These are phyloP conservation scores for Hypena proboscidalis DNA, from an alignment of 2,888 invertebrate genomes.

Conservation along the genomic window DNA sequence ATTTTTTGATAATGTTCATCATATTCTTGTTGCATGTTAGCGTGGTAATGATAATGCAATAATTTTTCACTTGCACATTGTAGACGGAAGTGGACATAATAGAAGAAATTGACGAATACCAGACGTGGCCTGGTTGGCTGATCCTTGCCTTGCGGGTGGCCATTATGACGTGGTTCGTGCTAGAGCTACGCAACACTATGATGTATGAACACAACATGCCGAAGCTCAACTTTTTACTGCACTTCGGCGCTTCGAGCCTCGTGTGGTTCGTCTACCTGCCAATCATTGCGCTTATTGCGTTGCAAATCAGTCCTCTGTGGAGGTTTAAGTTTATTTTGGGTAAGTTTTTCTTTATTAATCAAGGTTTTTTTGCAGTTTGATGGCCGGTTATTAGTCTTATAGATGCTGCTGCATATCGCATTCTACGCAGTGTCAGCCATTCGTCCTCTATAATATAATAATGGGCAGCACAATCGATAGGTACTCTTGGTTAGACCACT, in stretches of 20 bases:
- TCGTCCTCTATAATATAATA: too few relatives aligned
- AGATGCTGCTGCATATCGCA: too few relatives aligned
- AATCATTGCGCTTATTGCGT: conserved; percentile 95
- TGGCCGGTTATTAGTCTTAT: too few relatives aligned
- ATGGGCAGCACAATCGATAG: too few relatives aligned
- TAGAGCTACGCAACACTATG: conserved; percentile 86
- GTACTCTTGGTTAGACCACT: too few relatives aligned
- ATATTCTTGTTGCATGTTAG: too few relatives aligned
- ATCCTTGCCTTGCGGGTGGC: conserved; percentile 93
- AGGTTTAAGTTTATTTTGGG: conserved; percentile 96
- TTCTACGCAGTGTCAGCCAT: too few relatives aligned
- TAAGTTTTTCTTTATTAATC: conserved; percentile 73
- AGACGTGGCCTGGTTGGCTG: conserved; percentile 98
- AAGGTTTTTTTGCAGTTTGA: too few relatives aligned
- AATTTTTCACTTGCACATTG: conserved; percentile 31
- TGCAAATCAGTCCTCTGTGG: conserved; percentile 97
- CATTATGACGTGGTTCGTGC: conserved; percentile 96
- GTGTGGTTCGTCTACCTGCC: conserved; percentile 99
- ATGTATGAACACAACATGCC: conserved; percentile 83
- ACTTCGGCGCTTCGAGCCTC: conserved; percentile 98
- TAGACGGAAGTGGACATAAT: conserved; percentile 98
- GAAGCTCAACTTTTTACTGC: conserved; percentile 96
- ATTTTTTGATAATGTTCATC: too few relatives aligned
- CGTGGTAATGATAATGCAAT: too few relatives aligned
- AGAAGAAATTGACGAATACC: conserved; percentile 98